Conservation (phyloP, 2,888 invertebrate genomes). For the Drosophila yooni region DNA sequence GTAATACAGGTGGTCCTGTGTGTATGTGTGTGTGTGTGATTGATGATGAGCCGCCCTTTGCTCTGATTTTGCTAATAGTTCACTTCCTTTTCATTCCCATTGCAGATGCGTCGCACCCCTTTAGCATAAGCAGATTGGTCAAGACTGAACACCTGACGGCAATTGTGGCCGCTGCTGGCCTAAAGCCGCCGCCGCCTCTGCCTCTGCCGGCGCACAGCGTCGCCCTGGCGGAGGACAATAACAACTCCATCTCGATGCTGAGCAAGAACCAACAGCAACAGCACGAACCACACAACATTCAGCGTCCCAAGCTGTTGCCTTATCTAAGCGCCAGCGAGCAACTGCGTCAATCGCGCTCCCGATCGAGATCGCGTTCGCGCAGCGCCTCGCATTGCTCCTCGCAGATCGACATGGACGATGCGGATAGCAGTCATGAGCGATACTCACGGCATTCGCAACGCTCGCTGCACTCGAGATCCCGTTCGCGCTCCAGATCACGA, state of each 20-base stretch:
- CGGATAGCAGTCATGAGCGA: constrained; percentile 64
- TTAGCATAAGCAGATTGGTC: constrained; percentile 93
- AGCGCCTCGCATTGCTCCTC: constrained; percentile 78
- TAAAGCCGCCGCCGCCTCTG: constrained; percentile 77
- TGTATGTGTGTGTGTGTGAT: constrained; percentile 49
- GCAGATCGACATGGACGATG: constrained; percentile 81
- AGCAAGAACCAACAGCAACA: constrained; percentile 82
- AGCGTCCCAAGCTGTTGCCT: constrained; percentile 86
- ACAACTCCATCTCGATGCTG: constrained; percentile 82
- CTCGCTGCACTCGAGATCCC: constrained; percentile 73
- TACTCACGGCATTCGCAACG: constrained; percentile 70
- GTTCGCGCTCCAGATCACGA: constrained; percentile 73
- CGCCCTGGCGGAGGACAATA: constrained; percentile 77
- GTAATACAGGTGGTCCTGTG: constrained; percentile 52
- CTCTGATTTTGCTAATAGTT: constrained; percentile 67
- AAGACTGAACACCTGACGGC: constrained; percentile 85
- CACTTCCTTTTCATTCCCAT: not conserved
- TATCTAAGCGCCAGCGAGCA: constrained; percentile 84
- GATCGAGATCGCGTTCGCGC: constrained; percentile 76
- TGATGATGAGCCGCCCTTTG: constrained; percentile 60
- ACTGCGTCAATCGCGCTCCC: constrained; percentile 76
- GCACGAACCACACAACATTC: constrained; percentile 57
- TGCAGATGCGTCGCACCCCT: constrained; percentile 91
- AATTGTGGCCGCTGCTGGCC: constrained; percentile 85
- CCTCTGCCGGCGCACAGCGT: constrained; percentile 32